Evolutionary conservation across 2,888 invertebrate genomes (phyloP).

Genomic region (Drosophila algonquin): DNA sequence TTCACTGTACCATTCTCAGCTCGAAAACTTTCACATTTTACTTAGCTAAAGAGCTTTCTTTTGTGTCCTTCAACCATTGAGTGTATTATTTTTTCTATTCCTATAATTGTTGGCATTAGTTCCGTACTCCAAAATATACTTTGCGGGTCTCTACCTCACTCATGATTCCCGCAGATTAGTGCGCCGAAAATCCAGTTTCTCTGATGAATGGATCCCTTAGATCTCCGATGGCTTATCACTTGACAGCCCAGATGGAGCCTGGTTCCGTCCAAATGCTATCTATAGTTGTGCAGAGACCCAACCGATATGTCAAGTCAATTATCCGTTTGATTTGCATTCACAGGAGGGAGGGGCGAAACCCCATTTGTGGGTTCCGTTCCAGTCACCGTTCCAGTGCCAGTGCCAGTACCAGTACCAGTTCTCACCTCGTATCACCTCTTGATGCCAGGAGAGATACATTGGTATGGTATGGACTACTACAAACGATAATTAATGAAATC

Average conservation of each 20-base stretch:
- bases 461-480: conserved; percentile 72
- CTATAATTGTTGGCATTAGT: background rate
- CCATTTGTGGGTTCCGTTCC: background rate
- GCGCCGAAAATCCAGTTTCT: background rate
- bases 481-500: conserved; percentile 81
- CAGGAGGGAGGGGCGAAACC: background rate
- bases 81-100: background rate
- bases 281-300: conserved; percentile 4
- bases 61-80: background rate
- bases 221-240: background rate
- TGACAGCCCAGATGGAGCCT: background rate
- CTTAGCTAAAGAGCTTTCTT: too few relatives aligned
- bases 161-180: background rate
- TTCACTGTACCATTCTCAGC: background rate
- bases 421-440: background rate
- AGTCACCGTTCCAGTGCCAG: conserved; percentile 1
- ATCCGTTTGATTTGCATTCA: conserved; percentile 26
- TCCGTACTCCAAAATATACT: too few relatives aligned
- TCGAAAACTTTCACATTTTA: background rate
- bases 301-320: conserved; percentile 31
- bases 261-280: background rate
- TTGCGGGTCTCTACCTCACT: background rate
- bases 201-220: background rate
- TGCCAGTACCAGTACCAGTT: background rate
- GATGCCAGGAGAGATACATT: background rate